Conservation (phyloP, 1,140 invertebrate genomes). For the Zaprionus ornatus region DNA sequence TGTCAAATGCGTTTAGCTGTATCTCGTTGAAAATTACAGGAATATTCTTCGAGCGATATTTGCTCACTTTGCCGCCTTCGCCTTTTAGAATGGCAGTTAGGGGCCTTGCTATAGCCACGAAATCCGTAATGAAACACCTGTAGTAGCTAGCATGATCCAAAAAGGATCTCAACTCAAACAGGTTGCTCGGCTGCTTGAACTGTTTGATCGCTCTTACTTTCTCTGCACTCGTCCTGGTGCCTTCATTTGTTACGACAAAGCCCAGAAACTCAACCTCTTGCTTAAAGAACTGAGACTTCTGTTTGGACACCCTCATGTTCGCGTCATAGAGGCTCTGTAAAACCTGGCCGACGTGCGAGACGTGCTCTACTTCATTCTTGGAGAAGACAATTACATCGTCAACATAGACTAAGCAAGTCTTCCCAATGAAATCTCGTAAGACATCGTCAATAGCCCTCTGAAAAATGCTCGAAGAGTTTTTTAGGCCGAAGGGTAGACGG, state of each 20-base stretch:
- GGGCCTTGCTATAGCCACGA: not conserved
- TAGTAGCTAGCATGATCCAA: not conserved
- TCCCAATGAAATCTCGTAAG: not conserved
- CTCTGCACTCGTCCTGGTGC: conserved; percentile 12
- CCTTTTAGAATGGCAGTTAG: not conserved
- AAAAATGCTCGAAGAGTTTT: not conserved
- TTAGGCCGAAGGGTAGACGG: not conserved
- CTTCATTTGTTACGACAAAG: no score
- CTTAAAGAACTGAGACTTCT: conserved; percentile 9
- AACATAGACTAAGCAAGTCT: not conserved
- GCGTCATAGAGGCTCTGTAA: not conserved
- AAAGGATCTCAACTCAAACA: not conserved
- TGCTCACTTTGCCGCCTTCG: no score
- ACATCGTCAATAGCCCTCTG: not conserved
- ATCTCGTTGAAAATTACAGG: not conserved
- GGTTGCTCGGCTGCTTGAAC: conserved; percentile 1
- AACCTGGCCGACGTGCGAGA: not conserved
- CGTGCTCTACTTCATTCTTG: not conserved
- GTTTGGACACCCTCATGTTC: not conserved
- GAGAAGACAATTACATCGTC: conserved; percentile 1
- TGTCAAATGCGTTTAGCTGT: conserved; percentile 1
- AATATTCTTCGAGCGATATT: no score
- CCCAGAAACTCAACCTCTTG: not conserved
- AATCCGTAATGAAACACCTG: not conserved
- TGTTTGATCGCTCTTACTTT: conserved; percentile 20